Percentiles rank a stretch among this genome's conserved stretches.
Evolutionary conservation across 1,140 invertebrate genomes (phyloP).

Genomic region (Euschistus heros): DNA sequence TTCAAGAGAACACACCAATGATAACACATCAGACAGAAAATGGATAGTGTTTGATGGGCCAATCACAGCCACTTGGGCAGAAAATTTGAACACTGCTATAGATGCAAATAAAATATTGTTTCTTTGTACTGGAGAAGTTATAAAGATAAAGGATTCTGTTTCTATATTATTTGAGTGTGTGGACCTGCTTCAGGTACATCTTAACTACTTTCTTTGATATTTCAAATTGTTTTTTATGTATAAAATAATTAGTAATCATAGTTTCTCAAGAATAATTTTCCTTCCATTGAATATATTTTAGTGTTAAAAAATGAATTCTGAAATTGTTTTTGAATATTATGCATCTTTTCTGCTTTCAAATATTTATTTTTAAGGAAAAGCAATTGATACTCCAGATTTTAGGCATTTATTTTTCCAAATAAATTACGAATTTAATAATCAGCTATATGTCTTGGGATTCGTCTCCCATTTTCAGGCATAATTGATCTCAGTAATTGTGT

Average conservation of each 20-base stretch:
- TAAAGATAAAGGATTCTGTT: conserved; percentile 71
- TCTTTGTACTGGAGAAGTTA: conserved; percentile 76
- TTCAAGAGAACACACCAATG: neutral
- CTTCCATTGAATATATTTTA: neutral
- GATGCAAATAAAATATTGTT: conserved; percentile 89
- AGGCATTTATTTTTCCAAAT: too few species aligned
- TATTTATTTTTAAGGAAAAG: too few species aligned
- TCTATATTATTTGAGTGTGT: conserved; percentile 90
- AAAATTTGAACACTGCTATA: conserved; percentile 88
- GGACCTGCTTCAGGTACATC: conserved; percentile 60
- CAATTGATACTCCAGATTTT: too few species aligned
- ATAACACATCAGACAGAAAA: neutral
- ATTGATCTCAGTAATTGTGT: too few species aligned
- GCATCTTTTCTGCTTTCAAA: too few species aligned
- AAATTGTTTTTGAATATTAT: too few species aligned
- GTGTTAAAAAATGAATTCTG: too few species aligned
- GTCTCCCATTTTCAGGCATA: too few species aligned
- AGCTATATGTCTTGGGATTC: too few species aligned
- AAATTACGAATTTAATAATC: too few species aligned
- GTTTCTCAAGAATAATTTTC: neutral
- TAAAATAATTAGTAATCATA: neutral
- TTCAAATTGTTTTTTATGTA: neutral
- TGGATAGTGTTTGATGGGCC: conserved; percentile 71
- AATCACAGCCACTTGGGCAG: conserved; percentile 88
- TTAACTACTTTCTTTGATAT: neutral